Conservation (phyloP, 2,797 vertebrate genomes). For the Cirrhinus mrigala region DNA sequence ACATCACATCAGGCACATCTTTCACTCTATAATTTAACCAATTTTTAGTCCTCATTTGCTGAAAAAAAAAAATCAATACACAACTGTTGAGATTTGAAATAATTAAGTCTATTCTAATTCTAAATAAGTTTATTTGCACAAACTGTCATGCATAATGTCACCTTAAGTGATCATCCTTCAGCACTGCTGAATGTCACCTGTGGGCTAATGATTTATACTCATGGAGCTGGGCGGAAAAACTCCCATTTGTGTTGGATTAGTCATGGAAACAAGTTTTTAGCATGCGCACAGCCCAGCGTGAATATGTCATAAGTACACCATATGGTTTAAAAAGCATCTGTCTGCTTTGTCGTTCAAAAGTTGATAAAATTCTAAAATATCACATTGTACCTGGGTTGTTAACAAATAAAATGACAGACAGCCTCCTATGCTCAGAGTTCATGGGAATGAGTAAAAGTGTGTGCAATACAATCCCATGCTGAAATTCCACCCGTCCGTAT, state of each 20-base stretch:
- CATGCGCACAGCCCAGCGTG: background rate
- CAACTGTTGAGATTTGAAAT: background rate
- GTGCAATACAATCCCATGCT: too few species aligned
- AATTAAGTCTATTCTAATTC: background rate
- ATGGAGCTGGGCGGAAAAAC: background rate
- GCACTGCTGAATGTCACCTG: background rate
- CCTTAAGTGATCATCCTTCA: too few species aligned
- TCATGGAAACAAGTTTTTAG: background rate
- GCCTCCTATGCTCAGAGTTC: too few species aligned
- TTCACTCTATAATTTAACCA: background rate
- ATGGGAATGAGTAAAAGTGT: too few species aligned
- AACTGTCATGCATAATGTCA: background rate
- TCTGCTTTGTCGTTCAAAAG: background rate
- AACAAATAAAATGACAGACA: background rate
- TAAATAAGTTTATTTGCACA: background rate
- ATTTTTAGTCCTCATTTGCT: background rate
- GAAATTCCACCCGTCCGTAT: too few species aligned
- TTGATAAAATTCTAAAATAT: background rate
- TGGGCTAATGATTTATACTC: conserved; percentile 6
- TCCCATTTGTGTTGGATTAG: background rate
- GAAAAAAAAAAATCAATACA: background rate
- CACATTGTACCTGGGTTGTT: background rate
- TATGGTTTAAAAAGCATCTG: background rate
- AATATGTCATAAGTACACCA: background rate
- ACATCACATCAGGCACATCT: background rate